Base-by-base conservation (phyloP, 2,797 vertebrate genomes). In the Echeneis naucrates region DNA sequence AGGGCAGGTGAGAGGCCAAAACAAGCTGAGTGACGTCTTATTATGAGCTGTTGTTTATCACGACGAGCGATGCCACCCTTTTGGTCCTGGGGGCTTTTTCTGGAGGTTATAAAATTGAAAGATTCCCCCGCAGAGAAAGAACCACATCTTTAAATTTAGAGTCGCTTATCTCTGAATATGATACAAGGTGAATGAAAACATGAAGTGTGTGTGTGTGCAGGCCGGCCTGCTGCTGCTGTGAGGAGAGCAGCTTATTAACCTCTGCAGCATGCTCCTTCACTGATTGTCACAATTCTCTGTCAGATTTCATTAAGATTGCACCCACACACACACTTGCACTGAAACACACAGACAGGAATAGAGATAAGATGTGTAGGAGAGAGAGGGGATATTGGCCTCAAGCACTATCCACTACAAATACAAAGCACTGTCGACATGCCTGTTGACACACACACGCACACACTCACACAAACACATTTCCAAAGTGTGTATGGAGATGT, bases 221-320 rank as follows among this genome's bases (percentile, higher is more conserved):
- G 51, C 37, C 8, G 19, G 50, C 27, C 38, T 59, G 56, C 47
- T 72, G 74, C 57, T 54, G 35, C 65, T 73, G 71, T 42, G 55
- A 72, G 73, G 72, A 67, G 57, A 81, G 62, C 63, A 60, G 81
- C 77, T 84, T 87, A 89, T 92, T 93, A 93, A 91, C 90, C 89
- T 92, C 85, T 75, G 83, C 88, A 83, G 85, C 75, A 90, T 72
- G 83, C 68, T 76, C 63, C 81, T 73, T 77, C 68, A 53, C 81
- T 83, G 85, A 87, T 88, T 90, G 89, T 86, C 83, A 90, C 86
- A 90, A 83, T 80, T 78, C 81, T 75, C 85, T 75, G 85, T 91
- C 88, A 89, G 88, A 92, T 92, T 90, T 91, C 84, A 91, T 93
- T 90, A 86, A 89, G 82, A 92, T 92, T 13, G 45, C 64, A 72